phyloP scores from a whole-genome alignment of 2,797 vertebrate genomes.

The Smutsia temminckii region DNA sequence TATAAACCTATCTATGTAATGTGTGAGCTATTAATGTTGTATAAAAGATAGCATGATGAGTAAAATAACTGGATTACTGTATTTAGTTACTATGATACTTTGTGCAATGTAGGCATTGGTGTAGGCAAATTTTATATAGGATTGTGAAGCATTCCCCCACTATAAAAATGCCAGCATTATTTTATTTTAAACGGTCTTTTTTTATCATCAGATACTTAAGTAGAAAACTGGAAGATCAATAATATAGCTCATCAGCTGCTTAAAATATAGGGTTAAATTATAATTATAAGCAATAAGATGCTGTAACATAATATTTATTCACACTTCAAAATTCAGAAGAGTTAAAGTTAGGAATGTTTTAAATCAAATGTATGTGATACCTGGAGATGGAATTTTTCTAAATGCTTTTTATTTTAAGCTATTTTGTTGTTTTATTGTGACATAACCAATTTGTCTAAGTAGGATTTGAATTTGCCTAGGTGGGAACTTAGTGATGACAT shows the following conservation, averaged over 20 bases:
- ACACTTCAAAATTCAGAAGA: background rate
- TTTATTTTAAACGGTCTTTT: background rate
- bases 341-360: background rate
- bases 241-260: background rate
- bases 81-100: background rate
- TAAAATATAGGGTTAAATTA: background rate
- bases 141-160: background rate
- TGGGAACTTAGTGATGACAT: background rate
- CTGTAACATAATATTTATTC: background rate
- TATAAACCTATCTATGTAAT: background rate
- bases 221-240: background rate
- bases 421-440: background rate
- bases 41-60: background rate
- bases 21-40: background rate
- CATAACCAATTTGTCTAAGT: background rate
- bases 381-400: background rate
- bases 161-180: background rate
- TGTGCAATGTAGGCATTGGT: background rate
- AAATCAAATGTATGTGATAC: background rate
- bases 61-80: background rate
- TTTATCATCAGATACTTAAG: conserved; percentile 31
- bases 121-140: background rate
- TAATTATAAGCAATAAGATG: background rate
- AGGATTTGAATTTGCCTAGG: background rate
- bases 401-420: background rate